Conservation (phyloP, 1,140 invertebrate genomes). For the Galleria mellonella region DNA sequence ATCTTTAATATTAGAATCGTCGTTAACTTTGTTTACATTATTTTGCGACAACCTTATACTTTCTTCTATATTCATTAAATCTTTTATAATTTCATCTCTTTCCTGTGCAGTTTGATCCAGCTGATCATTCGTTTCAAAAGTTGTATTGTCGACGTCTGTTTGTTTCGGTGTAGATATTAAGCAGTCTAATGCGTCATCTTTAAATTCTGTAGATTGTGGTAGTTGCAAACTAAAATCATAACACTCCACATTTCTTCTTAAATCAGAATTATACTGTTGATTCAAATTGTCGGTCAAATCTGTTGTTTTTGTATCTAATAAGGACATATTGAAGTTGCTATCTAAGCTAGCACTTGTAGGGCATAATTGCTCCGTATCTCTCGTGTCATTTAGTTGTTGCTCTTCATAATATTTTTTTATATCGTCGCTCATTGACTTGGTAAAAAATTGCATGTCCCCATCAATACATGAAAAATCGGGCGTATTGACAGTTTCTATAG, state of each 20-base stretch:
- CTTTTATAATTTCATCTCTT: slow-evolving; percentile 59
- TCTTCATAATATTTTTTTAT: slow-evolving; percentile 66
- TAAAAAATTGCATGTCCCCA: slow-evolving; percentile 64
- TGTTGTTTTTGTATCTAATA: slow-evolving; percentile 48
- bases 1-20: slow-evolving; percentile 9
- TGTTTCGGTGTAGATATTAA: slow-evolving; percentile 51
- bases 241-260: slow-evolving; percentile 46
- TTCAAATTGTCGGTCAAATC: slow-evolving; percentile 1
- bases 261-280: slow-evolving; percentile 20
- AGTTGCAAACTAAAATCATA: slow-evolving; percentile 53
- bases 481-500: slow-evolving; percentile 40
- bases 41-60: slow-evolving; percentile 32
- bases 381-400: slow-evolving; percentile 43
- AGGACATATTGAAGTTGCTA: slow-evolving; percentile 54
- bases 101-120: slow-evolving; percentile 37
- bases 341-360: slow-evolving; percentile 51
- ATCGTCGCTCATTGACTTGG: slow-evolving; percentile 64
- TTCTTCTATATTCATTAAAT: slow-evolving; percentile 58
- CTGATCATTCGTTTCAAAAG: slow-evolving; percentile 24
- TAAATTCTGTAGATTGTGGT: slow-evolving; percentile 42
- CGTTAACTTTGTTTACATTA: slow-evolving; percentile 13
- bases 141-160: slow-evolving; percentile 25
- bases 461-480: slow-evolving; percentile 62
- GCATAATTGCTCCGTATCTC: slow-evolving; percentile 49
- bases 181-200: slow-evolving; percentile 55